Base-by-base conservation (phyloP, 2,888 invertebrate species). In the Thelaira solivaga region DNA sequence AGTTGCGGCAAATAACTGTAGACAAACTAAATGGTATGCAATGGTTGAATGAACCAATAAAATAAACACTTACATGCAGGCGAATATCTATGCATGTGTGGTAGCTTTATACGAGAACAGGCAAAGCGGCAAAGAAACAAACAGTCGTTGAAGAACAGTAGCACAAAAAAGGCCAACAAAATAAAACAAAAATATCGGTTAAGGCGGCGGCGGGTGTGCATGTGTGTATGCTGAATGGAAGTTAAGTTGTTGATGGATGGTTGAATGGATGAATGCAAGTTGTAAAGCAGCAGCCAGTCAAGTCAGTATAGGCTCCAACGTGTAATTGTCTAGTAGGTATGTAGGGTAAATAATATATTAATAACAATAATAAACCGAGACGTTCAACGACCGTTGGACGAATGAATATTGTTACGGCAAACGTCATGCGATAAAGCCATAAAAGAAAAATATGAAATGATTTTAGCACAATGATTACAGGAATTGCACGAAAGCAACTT, bases 341-440 rank as follows among this genome's bases (percentile, higher is more conserved):
- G 68, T 75, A 74, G 74, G 78, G 74, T 78, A 78, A 78, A 71
- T 77, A 65, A 65, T 65, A n/a, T n/a, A 73, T 57, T 65, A 65
- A 73, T 68, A 72, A 72, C 72, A 75, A 75, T 75, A 74, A 78
- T 57, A 78, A 77, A 80, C 82, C 81, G 76, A 78, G 80, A 80
- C 80, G 81, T 82, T 81, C 82, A 82, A 82, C 81, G 82, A 82
- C 80, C 80, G 80, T 79, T 81, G 78, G 72, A 77, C 81, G 81
- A 82, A 82, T 82, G 82, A 81, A 76, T 73, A 73, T 65, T 73
- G 80, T 80, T 79, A 78, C 75, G 68, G 80, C 76, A 49, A 80
- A 74, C 75, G 81, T 79, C 78, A 73, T 80, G 80, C 81, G 79
- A 82, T 81, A 80, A 80, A 82, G 82, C 82, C 80, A 81, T 81